Evolutionary conservation across 2,888 invertebrate species (phyloP), one percentile per base, ranked within the genome.

Genomic region (Hemithea aestivaria): DNA sequence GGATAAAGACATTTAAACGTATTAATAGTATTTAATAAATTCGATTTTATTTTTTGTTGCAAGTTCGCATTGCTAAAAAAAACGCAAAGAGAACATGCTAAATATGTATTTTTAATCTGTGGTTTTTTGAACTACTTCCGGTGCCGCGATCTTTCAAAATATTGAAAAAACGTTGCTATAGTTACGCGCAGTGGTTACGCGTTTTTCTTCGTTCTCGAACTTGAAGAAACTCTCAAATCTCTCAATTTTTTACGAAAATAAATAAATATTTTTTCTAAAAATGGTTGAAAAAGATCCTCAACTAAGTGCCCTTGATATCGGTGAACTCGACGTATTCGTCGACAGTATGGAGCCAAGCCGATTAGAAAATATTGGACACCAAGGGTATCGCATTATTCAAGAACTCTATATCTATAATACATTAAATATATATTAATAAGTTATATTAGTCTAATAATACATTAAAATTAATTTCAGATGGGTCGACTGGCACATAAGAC

Each of bases 401-500:
- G n/a, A n/a, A n/a, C n/a, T n/a, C n/a, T n/a, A n/a, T n/a, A n/a
- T n/a, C n/a, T n/a, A n/a, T n/a, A n/a, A n/a, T n/a, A n/a, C n/a
- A n/a, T n/a, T n/a, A n/a, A n/a, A n/a, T n/a, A n/a, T n/a, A n/a
- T n/a, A n/a, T n/a, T n/a, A n/a, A n/a, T n/a, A n/a, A n/a, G n/a
- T n/a, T n/a, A n/a, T n/a, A n/a, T n/a, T n/a, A n/a, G n/a, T n/a
- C n/a, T n/a, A n/a, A n/a, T n/a, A n/a, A n/a, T n/a, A n/a, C n/a
- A n/a, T n/a, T n/a, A n/a, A n/a, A n/a, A n/a, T n/a, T n/a, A n/a
- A n/a, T 73, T 53, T 47, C 50, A 94, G 93, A 34, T 96, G 95
- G 95, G 79, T 94, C 28, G 93, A 94, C 55, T 91, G 91, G 79
- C 96, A 97, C 66, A 92, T 95, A 65, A 89, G 93, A 57, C 70